A percentile compares a stretch with the other conserved stretches of the same genome.
phyloP scores from a whole-genome alignment of 2,888 invertebrate genomes.

The Meiosimyza decipiens region DNA sequence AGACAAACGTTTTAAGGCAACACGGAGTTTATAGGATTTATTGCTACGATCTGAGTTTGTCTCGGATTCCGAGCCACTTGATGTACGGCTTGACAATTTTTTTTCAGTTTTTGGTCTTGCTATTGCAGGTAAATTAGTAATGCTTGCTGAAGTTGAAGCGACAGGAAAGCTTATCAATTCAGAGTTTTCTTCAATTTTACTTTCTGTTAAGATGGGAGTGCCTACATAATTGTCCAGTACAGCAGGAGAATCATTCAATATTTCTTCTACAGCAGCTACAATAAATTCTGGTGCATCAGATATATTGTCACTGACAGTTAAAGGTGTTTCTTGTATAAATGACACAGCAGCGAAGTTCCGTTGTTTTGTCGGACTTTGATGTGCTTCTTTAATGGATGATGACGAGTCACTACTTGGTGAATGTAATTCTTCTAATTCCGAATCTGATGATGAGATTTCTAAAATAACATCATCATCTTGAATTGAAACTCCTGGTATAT shows the following conservation, averaged over 20 bases:
- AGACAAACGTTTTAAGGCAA: slow-evolving; percentile 50
- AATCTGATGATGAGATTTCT: slow-evolving; percentile 38
- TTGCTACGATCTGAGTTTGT: slow-evolving; percentile 45
- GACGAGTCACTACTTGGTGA: slow-evolving; percentile 13
- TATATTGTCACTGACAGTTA: slow-evolving; percentile 12
- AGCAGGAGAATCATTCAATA: slow-evolving; percentile 30
- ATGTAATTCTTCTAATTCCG: slow-evolving; percentile 7
- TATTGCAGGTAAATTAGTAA: neutral
- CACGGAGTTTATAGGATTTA: slow-evolving; percentile 45
- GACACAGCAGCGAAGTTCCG: slow-evolving; percentile 38
- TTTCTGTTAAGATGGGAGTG: neutral
- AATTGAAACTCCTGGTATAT: neutral
- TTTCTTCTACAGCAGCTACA: slow-evolving; percentile 43
- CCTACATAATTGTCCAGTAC: neutral
- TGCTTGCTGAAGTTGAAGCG: no score
- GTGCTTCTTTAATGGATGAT: neutral
- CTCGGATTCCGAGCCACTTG: slow-evolving; percentile 50
- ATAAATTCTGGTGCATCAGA: slow-evolving; percentile 36
- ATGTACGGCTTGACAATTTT: slow-evolving; percentile 10
- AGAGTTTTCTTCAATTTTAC: no score
- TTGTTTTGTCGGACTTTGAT: slow-evolving; percentile 21
- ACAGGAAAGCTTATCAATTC: no score
- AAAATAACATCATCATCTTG: slow-evolving; percentile 28
- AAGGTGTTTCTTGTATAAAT: slow-evolving; percentile 34
- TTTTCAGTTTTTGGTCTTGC: neutral